phyloP scores from a whole-genome alignment of 1,140 invertebrate genomes.

The Aphaenogaster floridana region DNA sequence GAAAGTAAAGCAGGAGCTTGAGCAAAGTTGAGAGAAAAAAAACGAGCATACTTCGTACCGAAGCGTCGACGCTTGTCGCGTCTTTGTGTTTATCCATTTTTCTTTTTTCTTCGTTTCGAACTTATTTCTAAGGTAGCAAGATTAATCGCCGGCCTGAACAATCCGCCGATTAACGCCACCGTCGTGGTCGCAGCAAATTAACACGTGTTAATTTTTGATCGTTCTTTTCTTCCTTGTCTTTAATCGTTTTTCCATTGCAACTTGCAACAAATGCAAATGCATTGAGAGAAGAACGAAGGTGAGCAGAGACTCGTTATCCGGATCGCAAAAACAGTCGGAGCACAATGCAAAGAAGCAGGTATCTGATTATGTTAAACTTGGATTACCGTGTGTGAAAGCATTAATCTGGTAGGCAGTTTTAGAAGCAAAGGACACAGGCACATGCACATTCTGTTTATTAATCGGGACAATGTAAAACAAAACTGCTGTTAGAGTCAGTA shows the following conservation, averaged over 20 bases:
- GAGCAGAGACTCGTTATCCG: constrained; percentile 39
- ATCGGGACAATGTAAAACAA: constrained; percentile 86
- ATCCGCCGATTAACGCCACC: constrained; percentile 72
- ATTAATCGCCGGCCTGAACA: constrained; percentile 66
- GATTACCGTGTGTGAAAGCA: constrained; percentile 72
- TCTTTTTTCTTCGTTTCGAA: constrained; percentile 10
- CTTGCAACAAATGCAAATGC: constrained; percentile 52
- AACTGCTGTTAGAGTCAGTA: constrained; percentile 78
- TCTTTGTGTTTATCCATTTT: constrained; percentile 36
- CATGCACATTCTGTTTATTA: constrained; percentile 88
- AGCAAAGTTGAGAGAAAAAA: constrained; percentile 60
- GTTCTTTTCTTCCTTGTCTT: background rate
- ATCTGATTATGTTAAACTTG: constrained; percentile 67
- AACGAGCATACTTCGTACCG: constrained; percentile 43
- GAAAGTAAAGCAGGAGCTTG: constrained; percentile 61
- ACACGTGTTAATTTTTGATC: constrained; percentile 79
- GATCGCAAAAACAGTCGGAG: constrained; percentile 69
- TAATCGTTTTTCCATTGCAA: constrained; percentile 36
- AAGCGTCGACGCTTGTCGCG: constrained; percentile 56
- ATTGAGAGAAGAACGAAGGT: constrained; percentile 38
- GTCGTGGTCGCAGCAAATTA: constrained; percentile 86
- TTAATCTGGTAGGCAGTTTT: constrained; percentile 75
- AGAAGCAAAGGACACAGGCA: constrained; percentile 86
- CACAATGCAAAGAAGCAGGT: constrained; percentile 75
- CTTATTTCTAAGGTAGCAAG: constrained; percentile 54